Evolutionary conservation across 2,797 vertebrate species (phyloP), one percentile per base, ranked within the genome.

Genomic region (Loriculus beryllinus): DNA sequence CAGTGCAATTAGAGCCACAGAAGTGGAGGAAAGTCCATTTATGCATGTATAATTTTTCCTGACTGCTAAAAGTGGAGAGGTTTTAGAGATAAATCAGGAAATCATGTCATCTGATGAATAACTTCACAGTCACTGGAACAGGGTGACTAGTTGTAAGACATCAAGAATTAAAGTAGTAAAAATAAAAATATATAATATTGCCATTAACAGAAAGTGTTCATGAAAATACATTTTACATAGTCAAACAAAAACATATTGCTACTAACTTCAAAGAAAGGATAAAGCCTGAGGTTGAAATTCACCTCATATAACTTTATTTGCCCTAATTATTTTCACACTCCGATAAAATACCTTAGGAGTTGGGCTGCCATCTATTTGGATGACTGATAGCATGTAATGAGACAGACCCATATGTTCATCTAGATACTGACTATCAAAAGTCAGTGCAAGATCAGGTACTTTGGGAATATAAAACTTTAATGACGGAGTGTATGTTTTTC

Each of bases 281-380:
- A 82, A 87, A 87, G n/a, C 31, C 35, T 64, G 43, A 77, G 43
- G 31, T 15, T 80, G 40, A 70, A 87, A 91, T 67, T 91, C 51
- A 56, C 9, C 33, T 8, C 43, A 22, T 93, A 67, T 54, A 92
- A 67, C 10, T 96, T 92, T 77, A 92, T 87, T 92, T 88, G 21
- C 69, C 47, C 42, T 88, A 68, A 92, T 89, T 81, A 74, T 92
- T 88, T 94, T 91, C 70, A 77, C 57, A 68, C 33, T 94, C 56
- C 35, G 37, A 25, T 10, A 68, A 70, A 93, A 76, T 39, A 79
- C 23, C 37, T 70, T 40, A 76, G 63, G 56, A 92, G 18, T 1
- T 90, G 52, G 8, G 18, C 29, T 92, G 26, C 67, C 29, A 4
- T 54, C 43, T 67, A 9, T 71, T 52, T 49, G 37, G 26, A 51